Evolutionary conservation across 2,113 vertebrate species (phyloP).

Genomic region (Trinectes maculatus): DNA sequence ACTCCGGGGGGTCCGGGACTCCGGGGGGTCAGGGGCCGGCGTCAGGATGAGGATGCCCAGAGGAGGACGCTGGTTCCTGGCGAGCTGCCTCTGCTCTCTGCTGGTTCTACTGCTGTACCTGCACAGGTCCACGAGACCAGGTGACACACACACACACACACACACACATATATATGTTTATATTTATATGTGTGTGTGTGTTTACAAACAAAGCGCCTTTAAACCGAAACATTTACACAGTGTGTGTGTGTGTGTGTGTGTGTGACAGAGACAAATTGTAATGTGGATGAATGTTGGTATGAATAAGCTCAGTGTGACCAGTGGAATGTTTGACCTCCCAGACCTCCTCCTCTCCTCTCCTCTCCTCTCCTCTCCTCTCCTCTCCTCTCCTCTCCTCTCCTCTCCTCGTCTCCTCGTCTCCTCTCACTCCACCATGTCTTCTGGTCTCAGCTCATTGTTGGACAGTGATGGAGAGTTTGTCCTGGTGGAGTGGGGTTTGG

Average conservation of each 20-base stretch:
- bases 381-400: slow-evolving; percentile 37
- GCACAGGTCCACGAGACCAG: slow-evolving; percentile 78
- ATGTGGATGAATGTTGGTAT: slow-evolving; percentile 51
- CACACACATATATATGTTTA: not conserved
- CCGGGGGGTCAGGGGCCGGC: slow-evolving; percentile 52
- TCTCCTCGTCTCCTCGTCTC: too few relatives aligned
- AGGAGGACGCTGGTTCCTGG: slow-evolving; percentile 80
- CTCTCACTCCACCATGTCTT: too few relatives aligned
- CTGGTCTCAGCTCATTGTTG: slow-evolving; percentile 13
- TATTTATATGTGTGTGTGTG: not conserved
- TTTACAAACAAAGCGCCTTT: too few relatives aligned
- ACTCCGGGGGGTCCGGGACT: slow-evolving; percentile 52
- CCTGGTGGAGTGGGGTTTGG: slow-evolving; percentile 4
- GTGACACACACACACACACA: slow-evolving; percentile 49
- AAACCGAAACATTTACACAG: slow-evolving; percentile 10
- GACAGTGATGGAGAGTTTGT: slow-evolving; percentile 28
- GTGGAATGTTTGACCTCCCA: slow-evolving; percentile 70
- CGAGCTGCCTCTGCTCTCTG: slow-evolving; percentile 79
- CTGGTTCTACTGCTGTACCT: slow-evolving; percentile 81
- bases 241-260: slow-evolving; percentile 8
- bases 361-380: slow-evolving; percentile 20
- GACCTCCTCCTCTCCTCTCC: slow-evolving; percentile 37
- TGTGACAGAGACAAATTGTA: slow-evolving; percentile 31
- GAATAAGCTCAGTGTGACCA: slow-evolving; percentile 67
- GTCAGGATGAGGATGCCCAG: slow-evolving; percentile 79